phyloP scores from a whole-genome alignment of 1,140 invertebrate genomes.

The Zaprionus capensis region DNA sequence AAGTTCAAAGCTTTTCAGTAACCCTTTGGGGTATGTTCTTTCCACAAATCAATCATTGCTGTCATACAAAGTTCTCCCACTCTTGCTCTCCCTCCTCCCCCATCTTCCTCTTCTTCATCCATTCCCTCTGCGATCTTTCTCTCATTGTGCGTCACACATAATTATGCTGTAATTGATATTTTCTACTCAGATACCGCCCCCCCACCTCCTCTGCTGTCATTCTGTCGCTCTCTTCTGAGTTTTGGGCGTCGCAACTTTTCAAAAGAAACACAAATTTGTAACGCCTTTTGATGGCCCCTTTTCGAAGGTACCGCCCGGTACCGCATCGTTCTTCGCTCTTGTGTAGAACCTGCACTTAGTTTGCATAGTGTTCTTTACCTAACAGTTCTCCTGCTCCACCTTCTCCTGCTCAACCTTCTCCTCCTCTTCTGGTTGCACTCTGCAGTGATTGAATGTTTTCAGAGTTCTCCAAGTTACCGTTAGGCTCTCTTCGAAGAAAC shows the following conservation, averaged over 20 bases:
- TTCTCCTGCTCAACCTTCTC: not conserved
- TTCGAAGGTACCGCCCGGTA: slow-evolving; percentile 35
- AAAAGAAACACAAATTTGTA: slow-evolving; percentile 82
- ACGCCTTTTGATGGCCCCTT: slow-evolving; percentile 78
- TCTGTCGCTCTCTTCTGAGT: slow-evolving; percentile 31
- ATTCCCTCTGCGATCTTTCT: slow-evolving; percentile 7
- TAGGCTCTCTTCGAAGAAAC: slow-evolving; percentile 30
- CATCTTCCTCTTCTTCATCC: not conserved
- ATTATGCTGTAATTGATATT: slow-evolving; percentile 83
- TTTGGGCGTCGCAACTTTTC: slow-evolving; percentile 69
- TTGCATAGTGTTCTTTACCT: slow-evolving; percentile 65
- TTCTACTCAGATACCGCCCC: slow-evolving; percentile 33
- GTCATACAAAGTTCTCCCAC: slow-evolving; percentile 54
- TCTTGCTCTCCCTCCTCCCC: not conserved
- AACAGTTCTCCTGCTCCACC: not conserved
- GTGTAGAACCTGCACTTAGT: slow-evolving; percentile 66
- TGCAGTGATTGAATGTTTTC: slow-evolving; percentile 51
- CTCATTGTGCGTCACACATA: slow-evolving; percentile 74
- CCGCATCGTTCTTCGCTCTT: slow-evolving; percentile 17
- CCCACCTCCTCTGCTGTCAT: slow-evolving; percentile 2
- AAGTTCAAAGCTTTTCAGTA: slow-evolving; percentile 51
- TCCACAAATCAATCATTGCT: slow-evolving; percentile 77
- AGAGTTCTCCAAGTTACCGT: slow-evolving; percentile 56
- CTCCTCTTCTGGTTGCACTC: slow-evolving; percentile 25
- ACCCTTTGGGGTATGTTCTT: slow-evolving; percentile 24